A percentile compares a stretch with the other conserved stretches of the same genome.
Conservation (phyloP, 2,888 invertebrate species). For the Drosophila fungiperda region DNA sequence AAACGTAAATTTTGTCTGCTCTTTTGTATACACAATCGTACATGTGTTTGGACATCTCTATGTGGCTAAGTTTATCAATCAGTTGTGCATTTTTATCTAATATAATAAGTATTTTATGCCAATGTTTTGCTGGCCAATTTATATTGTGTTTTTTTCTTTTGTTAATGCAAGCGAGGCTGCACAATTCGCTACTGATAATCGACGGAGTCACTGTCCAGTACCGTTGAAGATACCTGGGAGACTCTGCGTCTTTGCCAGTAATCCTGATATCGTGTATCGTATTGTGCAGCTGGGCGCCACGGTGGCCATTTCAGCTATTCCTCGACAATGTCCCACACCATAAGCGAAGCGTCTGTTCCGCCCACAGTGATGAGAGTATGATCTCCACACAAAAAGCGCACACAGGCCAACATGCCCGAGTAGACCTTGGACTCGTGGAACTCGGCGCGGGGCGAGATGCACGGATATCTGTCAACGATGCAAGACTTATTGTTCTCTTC, state of each 20-base stretch:
- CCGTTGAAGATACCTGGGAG: constrained; percentile 83
- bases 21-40: constrained; percentile 13
- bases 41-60: background rate
- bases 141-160: constrained; percentile 24
- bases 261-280: constrained; percentile 80
- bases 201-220: constrained; percentile 84
- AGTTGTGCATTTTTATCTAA: constrained; percentile 67
- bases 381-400: constrained; percentile 94
- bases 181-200: constrained; percentile 78
- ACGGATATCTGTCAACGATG: constrained; percentile 89
- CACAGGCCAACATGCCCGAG: constrained; percentile 92
- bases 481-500: background rate
- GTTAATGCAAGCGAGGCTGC: constrained; percentile 53
- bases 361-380: constrained; percentile 94
- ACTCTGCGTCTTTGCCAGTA: constrained; percentile 82
- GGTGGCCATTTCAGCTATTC: constrained; percentile 86
- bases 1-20: constrained; percentile 42
- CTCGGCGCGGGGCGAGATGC: constrained; percentile 93
- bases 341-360: constrained; percentile 94
- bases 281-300: constrained; percentile 82
- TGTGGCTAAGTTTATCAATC: constrained; percentile 24
- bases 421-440: constrained; percentile 95
- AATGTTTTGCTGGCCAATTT: constrained; percentile 66
- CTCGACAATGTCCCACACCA: constrained; percentile 94
- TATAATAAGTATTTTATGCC: constrained; percentile 54